Percentiles rank a stretch among this genome's conserved stretches.
These are phyloP conservation scores for Microctenopoma stevenorrisi DNA, from an alignment of 2,797 vertebrate genomes.

Conservation along the genomic window DNA sequence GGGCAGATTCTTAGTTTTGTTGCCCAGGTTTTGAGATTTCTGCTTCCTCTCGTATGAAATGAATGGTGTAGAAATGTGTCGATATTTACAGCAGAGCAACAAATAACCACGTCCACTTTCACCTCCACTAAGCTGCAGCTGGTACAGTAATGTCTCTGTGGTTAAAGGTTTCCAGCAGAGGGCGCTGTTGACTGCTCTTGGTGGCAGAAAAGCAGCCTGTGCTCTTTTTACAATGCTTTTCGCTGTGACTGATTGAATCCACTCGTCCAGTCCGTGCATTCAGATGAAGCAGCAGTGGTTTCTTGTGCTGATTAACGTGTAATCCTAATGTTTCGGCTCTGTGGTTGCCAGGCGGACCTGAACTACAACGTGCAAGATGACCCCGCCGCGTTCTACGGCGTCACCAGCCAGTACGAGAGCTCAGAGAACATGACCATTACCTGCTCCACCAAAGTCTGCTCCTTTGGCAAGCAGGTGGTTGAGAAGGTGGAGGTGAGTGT, in stretches of 20 bases:
- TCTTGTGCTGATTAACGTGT: background rate
- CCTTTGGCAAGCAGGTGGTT: conserved; percentile 99
- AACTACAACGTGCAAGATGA: conserved; percentile 96
- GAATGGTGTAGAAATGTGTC: background rate
- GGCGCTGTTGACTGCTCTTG: background rate
- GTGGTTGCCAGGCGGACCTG: conserved; percentile 89
- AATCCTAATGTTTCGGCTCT: background rate
- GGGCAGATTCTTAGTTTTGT: background rate
- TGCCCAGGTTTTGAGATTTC: background rate
- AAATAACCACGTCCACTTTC: too few relatives aligned
- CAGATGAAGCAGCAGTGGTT: background rate
- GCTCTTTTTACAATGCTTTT: background rate
- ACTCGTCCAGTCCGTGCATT: too few relatives aligned
- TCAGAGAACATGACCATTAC: conserved; percentile 99
- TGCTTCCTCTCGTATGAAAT: background rate
- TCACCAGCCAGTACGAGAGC: conserved; percentile 98
- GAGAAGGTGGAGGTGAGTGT: conserved; percentile 98
- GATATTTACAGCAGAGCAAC: too few relatives aligned
- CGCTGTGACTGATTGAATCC: background rate
- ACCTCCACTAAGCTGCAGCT: background rate
- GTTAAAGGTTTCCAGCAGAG: conserved; percentile 44
- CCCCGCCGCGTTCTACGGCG: conserved; percentile 94
- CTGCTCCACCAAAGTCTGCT: conserved; percentile 99
- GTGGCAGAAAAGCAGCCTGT: background rate
- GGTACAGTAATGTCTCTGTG: background rate